Percentiles rank a stretch among this genome's conserved stretches.
Evolutionary conservation across 2,888 invertebrate species (phyloP).

Genomic region (Drosophila tanythrix): DNA sequence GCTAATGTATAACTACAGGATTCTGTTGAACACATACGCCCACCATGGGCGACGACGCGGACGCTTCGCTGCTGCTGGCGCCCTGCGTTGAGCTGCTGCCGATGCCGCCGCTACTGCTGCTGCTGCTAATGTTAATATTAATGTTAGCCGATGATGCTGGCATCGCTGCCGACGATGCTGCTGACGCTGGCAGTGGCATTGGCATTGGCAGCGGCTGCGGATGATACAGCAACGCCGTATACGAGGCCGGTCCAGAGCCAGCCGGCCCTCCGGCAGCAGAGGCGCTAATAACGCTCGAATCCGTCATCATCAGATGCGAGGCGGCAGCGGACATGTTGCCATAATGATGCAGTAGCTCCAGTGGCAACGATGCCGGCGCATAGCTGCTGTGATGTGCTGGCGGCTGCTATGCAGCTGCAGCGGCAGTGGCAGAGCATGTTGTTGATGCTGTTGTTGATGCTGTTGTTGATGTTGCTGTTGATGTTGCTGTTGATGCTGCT

Average conservation of each 20-base stretch:
- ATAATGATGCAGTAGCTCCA: constrained; percentile 81
- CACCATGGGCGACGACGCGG: constrained; percentile 92
- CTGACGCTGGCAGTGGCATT: constrained; percentile 50
- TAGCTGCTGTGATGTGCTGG: constrained; percentile 79
- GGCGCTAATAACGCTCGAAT: constrained; percentile 83
- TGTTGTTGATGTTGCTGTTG: not conserved
- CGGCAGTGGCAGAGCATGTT: constrained; percentile 40
- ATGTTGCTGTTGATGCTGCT: not conserved
- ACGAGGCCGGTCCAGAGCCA: constrained; percentile 67
- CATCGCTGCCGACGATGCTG: constrained; percentile 46
- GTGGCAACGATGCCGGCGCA: constrained; percentile 84
- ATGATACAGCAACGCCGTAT: constrained; percentile 67
- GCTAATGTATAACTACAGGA: constrained; percentile 94
- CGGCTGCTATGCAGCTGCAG: constrained; percentile 41
- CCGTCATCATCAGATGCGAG: constrained; percentile 84
- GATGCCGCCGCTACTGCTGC: constrained; percentile 12
- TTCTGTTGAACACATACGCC: constrained; percentile 96
- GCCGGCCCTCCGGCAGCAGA: constrained; percentile 77
- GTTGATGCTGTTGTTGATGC: constrained; percentile 46
- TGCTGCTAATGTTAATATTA: constrained; percentile 13
- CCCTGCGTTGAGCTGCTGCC: constrained; percentile 61
- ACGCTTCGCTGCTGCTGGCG: constrained; percentile 70
- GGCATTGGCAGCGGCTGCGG: constrained; percentile 67
- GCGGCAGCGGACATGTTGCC: constrained; percentile 79
- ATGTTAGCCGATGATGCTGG: constrained; percentile 44